Conservation (phyloP, 2,113 vertebrate genomes). For the Pithys albifrons region DNA sequence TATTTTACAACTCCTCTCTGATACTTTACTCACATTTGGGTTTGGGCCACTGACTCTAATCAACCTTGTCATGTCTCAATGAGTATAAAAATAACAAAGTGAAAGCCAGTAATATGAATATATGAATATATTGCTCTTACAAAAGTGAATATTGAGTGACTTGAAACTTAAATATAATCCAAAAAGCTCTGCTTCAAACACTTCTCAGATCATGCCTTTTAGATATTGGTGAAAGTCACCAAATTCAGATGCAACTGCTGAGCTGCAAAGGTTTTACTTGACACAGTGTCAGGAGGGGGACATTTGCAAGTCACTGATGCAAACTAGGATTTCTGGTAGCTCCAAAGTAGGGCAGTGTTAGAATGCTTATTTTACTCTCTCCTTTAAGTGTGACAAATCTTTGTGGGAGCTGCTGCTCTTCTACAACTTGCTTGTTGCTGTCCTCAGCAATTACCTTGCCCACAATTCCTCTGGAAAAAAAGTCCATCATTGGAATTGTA, state of each 20-base stretch:
- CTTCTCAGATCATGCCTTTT: neutral
- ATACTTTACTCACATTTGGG: neutral
- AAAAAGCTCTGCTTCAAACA: constrained; percentile 20
- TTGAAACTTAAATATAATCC: constrained; percentile 4
- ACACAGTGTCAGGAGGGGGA: neutral
- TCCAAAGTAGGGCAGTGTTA: neutral
- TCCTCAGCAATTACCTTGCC: neutral
- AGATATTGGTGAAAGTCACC: constrained; percentile 3
- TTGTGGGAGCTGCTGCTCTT: neutral
- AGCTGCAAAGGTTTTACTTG: neutral
- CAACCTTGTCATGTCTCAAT: neutral
- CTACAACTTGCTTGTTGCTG: neutral
- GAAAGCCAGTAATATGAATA: constrained; percentile 9
- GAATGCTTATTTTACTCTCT: neutral
- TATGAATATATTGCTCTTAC: constrained; percentile 13
- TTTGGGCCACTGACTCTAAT: constrained; percentile 18
- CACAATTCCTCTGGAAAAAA: neutral
- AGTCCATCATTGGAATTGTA: neutral
- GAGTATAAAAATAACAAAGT: constrained; percentile 15
- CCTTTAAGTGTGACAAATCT: neutral
- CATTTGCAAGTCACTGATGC: neutral
- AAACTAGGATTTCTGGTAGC: neutral
- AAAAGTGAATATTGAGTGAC: neutral
- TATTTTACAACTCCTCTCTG: neutral
- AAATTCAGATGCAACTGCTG: neutral